Evolutionary conservation across 2,888 invertebrate species (phyloP), one percentile per base, ranked within the genome.

Genomic region (Drosophila mayaguana): DNA sequence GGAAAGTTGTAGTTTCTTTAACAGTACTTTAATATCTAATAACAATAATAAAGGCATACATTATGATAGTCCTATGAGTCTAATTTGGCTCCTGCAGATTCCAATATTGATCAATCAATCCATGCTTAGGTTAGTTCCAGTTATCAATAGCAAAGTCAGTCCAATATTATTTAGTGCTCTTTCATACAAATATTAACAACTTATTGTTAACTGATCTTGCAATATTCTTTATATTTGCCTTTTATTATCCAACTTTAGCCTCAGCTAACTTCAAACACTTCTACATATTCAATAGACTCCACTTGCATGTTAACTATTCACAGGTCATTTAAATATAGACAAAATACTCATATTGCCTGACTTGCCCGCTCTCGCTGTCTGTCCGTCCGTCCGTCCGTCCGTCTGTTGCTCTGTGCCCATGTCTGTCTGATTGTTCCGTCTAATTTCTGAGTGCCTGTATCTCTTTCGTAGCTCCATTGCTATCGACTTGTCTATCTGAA

Each of bases 381-480:
- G 63, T 50, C 69, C 8, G 25, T n/a, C 28, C 25, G 25, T 18
- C 22, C 14, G 28, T 50, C 69, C 8, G 25, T n/a, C 28, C 25
- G 25, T 18, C 22, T 12, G 28, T 46, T 14, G 22, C 46, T 3
- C 22, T 38, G 48, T 28, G 48, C 51, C 50, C 5, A 12, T 40
- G 46, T 18, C 40, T 61, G 50, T 46, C 55, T 57, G 60, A 62
- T 48, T 63, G 63, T 34, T 38, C 51, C 46, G 45, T 56, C 45
- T 45, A 50, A 72, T 65, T 71, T 62, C 50, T 62, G 61, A 75
- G 64, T 62, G 71, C 51, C 66, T 77, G 54, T 75, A 63, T 74
- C 72, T 57, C 51, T 38, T 34, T 60, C 48, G 38, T 34, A 43
- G 61, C 57, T 60, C 46, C 40, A 50, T 48, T 53, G 72, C 72